Evolutionary conservation across 2,797 vertebrate genomes (phyloP).

Genomic region (Syndactyla subalaris): DNA sequence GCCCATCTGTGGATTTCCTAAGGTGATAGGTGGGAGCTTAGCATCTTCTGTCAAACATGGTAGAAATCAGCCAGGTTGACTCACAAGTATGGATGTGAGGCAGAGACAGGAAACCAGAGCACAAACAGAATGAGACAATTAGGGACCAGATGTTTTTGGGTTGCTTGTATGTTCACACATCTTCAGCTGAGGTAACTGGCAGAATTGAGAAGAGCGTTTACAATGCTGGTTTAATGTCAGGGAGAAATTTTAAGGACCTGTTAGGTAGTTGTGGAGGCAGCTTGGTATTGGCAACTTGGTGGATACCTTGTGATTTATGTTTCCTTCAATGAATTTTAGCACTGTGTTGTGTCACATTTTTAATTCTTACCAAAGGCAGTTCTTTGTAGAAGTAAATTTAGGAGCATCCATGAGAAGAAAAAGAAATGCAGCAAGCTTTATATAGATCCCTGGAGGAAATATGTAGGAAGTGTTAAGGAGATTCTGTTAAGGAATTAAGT

Average conservation of each 20-base stretch:
- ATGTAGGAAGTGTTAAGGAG: neutral
- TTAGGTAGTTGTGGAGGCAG: neutral
- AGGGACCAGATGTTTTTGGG: neutral
- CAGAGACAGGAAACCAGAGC: neutral
- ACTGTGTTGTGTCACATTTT: neutral
- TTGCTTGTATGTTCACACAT: neutral
- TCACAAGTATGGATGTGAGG: neutral
- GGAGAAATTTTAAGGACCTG: neutral
- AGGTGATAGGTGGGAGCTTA: neutral
- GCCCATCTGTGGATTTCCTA: neutral
- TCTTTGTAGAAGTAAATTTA: slow-evolving; percentile 27
- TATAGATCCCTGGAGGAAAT: slow-evolving; percentile 14
- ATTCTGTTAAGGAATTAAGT: neutral
- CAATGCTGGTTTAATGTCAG: neutral
- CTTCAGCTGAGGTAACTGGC: neutral
- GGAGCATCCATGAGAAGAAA: neutral
- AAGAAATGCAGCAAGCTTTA: slow-evolving; percentile 7
- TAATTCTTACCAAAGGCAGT: neutral
- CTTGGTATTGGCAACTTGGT: neutral
- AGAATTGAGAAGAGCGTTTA: neutral
- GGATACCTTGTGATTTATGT: neutral
- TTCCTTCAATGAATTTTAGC: neutral
- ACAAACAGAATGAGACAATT: neutral
- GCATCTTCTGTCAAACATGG: neutral
- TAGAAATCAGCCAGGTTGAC: neutral